These are phyloP conservation scores for Ephydatia muelleri DNA, from an alignment of 37 sponge, comb jelly and placozoan species.

Conservation along the genomic window DNA sequence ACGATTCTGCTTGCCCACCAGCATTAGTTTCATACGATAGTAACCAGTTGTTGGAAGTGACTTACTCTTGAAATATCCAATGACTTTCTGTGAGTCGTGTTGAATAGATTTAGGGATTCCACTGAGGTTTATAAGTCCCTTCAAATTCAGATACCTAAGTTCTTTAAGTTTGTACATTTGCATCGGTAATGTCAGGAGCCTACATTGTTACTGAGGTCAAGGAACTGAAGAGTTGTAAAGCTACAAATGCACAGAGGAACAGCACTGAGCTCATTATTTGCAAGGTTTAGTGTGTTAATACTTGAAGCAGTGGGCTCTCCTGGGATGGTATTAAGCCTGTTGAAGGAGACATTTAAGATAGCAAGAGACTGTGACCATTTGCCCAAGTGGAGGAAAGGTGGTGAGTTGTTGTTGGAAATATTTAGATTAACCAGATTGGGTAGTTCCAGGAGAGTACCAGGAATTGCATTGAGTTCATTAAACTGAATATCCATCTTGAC, in stretches of 20 bases:
- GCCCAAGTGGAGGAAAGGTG: slow-evolving; percentile 4
- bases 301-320: slow-evolving; percentile 13
- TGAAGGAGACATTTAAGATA: slow-evolving; percentile 41
- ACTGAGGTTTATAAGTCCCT: slow-evolving; percentile 33
- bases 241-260: slow-evolving; percentile 47
- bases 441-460: slow-evolving; percentile 45
- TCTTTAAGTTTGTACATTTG: slow-evolving; percentile 32
- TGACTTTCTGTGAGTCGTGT: slow-evolving; percentile 11
- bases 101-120: slow-evolving; percentile 15
- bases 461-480: slow-evolving; percentile 53
- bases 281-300: slow-evolving; percentile 37
- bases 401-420: slow-evolving; percentile 44
- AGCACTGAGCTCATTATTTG: slow-evolving; percentile 41
- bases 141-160: slow-evolving; percentile 9
- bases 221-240: slow-evolving; percentile 7
- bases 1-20: slow-evolving; percentile 51
- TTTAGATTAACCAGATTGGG: slow-evolving; percentile 46
- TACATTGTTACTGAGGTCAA: slow-evolving; percentile 40
- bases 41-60: slow-evolving; percentile 28
- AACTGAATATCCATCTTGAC: slow-evolving; percentile 29
- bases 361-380: slow-evolving; percentile 37
- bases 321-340: slow-evolving; percentile 42
- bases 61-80: slow-evolving; percentile 42
- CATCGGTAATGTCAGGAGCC: slow-evolving; percentile 24
- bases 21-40: slow-evolving; percentile 71